Evolutionary conservation across 2,113 vertebrate species (phyloP).

Genomic region (Festucalex cinctus): DNA sequence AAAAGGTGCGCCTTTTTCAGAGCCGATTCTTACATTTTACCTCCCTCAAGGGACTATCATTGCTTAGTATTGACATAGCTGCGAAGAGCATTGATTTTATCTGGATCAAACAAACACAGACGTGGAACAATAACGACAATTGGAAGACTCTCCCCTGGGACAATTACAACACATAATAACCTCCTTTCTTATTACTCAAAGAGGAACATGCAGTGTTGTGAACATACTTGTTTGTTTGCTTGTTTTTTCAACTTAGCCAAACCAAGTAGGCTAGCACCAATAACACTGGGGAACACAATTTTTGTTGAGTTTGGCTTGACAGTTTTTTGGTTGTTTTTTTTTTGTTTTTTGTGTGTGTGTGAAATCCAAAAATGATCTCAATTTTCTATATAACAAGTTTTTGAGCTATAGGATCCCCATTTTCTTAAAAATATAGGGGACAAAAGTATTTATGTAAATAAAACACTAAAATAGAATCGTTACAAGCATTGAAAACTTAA

Average conservation of each 20-base stretch:
- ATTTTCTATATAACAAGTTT: no score
- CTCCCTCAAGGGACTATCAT: slow-evolving; percentile 8
- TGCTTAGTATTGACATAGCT: slow-evolving; percentile 30
- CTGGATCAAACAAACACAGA: slow-evolving; percentile 46
- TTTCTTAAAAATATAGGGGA: no score
- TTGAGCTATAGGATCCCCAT: no score
- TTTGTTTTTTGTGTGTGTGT: no score
- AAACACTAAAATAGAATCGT: no score
- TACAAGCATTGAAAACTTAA: no score
- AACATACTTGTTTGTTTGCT: not conserved
- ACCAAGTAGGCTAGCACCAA: not conserved
- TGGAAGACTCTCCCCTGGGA: slow-evolving; percentile 23
- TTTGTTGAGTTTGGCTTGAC: no score
- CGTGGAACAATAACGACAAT: slow-evolving; percentile 20
- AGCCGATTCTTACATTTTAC: slow-evolving; percentile 12
- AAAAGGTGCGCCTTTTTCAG: slow-evolving; percentile 9
- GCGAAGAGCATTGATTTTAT: slow-evolving; percentile 23
- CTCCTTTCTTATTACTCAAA: slow-evolving; percentile 17
- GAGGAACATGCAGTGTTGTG: not conserved
- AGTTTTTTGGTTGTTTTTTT: no score
- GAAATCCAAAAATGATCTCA: no score
- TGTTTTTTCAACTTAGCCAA: slow-evolving; percentile 9
- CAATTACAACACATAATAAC: slow-evolving; percentile 15
- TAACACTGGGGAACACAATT: no score
- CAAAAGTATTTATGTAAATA: no score